Evolutionary conservation across 2,888 invertebrate species (phyloP).

Genomic region (Linyphia triangularis): DNA sequence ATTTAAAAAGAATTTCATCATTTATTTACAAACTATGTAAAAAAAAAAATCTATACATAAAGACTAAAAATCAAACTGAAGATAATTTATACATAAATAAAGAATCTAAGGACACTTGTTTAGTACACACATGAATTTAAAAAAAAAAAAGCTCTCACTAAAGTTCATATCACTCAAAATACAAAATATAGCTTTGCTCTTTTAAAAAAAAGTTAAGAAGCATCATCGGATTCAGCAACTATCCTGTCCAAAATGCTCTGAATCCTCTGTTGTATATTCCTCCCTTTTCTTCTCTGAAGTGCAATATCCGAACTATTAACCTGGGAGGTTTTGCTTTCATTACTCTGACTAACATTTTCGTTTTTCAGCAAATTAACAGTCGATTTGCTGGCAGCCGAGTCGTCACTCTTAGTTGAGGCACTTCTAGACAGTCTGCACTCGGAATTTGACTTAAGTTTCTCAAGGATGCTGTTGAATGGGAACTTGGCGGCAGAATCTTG

Average conservation of each 20-base stretch:
- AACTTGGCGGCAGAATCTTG: slow-evolving; percentile 36
- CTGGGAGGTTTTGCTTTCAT: slow-evolving; percentile 7
- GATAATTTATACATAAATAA: slow-evolving; percentile 59
- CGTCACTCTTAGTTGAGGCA: slow-evolving; percentile 7
- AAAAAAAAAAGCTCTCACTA: slow-evolving; percentile 66
- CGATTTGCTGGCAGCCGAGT: not conserved
- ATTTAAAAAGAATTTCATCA: slow-evolving; percentile 4
- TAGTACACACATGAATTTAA: slow-evolving; percentile 48
- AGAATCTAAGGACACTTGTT: slow-evolving; percentile 59
- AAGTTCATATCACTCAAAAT: slow-evolving; percentile 57
- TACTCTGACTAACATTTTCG: not conserved
- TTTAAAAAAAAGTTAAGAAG: slow-evolving; percentile 38
- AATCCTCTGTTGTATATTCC: slow-evolving; percentile 68
- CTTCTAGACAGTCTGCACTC: slow-evolving; percentile 53
- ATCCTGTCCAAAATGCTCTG: slow-evolving; percentile 70
- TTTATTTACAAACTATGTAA: slow-evolving; percentile 62
- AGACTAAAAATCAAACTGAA: slow-evolving; percentile 38
- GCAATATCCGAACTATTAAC: not conserved
- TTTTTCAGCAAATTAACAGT: not conserved
- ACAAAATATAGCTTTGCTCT: slow-evolving; percentile 16
- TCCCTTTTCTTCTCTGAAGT: slow-evolving; percentile 40
- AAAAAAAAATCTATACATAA: slow-evolving; percentile 51
- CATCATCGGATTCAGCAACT: slow-evolving; percentile 69
- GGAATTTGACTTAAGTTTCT: slow-evolving; percentile 64
- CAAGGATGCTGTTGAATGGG: slow-evolving; percentile 63